Percentiles rank a stretch among this genome's conserved stretches.
These are phyloP conservation scores for Myotis davidii DNA, from an alignment of 2,113 vertebrate genomes.

Conservation along the genomic window DNA sequence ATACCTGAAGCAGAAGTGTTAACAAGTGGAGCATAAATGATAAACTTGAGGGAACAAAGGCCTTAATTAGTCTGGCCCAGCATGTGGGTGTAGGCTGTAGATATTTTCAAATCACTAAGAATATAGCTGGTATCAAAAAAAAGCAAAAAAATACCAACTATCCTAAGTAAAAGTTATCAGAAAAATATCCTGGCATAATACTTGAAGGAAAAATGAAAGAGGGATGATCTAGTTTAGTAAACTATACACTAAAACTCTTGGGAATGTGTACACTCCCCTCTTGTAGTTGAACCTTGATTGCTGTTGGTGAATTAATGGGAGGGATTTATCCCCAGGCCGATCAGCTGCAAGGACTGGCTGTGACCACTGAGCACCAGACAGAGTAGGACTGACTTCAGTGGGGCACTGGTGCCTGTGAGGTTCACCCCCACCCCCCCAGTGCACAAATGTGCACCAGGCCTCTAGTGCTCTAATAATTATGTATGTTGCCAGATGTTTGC, in stretches of 20 bases:
- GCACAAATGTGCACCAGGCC: no score
- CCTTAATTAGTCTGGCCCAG: not conserved
- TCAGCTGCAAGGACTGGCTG: no score
- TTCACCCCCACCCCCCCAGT: no score
- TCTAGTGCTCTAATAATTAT: no score
- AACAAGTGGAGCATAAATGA: not conserved
- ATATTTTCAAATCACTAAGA: not conserved
- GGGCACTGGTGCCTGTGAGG: no score
- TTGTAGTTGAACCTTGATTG: not conserved
- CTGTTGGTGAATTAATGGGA: not conserved
- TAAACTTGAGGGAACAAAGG: not conserved
- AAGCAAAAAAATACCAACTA: accelerated
- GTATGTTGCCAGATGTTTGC: no score
- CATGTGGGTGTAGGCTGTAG: not conserved
- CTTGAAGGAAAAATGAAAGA: not conserved
- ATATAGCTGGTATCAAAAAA: not conserved
- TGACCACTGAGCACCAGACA: no score
- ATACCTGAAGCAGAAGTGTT: not conserved
- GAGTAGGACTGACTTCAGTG: no score
- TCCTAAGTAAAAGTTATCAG: not conserved
- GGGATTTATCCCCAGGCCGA: not conserved
- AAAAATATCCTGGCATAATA: not conserved
- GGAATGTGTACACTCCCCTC: not conserved
- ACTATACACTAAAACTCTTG: not conserved
- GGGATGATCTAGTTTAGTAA: not conserved